A percentile compares a stretch with the other conserved stretches of the same genome.
Conservation (phyloP, 2,888 invertebrate genomes). For the Euphydryas editha region DNA sequence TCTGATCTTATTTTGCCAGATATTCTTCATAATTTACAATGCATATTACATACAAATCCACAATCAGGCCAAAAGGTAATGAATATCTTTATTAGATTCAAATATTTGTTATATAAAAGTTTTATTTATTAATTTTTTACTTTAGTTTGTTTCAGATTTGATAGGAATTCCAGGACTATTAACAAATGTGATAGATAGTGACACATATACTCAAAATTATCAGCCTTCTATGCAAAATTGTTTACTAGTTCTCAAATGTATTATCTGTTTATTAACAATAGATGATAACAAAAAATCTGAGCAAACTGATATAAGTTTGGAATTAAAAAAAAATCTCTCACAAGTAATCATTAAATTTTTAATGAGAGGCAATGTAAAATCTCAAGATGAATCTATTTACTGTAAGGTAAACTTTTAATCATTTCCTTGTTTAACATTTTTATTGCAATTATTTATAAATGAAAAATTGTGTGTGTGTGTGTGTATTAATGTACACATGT, state of each 20-base stretch:
- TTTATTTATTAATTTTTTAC: conserved; percentile 23
- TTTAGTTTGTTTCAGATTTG: conserved; percentile 67
- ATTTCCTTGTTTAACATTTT: conserved; percentile 32
- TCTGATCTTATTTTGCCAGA: conserved; percentile 71
- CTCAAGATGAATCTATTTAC: conserved; percentile 73
- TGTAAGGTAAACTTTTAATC: conserved; percentile 68
- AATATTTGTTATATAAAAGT: neutral
- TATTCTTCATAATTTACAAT: conserved; percentile 72
- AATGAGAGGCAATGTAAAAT: conserved; percentile 59
- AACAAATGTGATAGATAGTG: conserved; percentile 57
- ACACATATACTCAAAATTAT: conserved; percentile 48
- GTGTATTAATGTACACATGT: too few relatives aligned
- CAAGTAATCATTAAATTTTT: conserved; percentile 68
- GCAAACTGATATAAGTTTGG: conserved; percentile 45
- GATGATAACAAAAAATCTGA: conserved; percentile 56
- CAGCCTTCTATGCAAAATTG: conserved; percentile 63
- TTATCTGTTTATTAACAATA: conserved; percentile 54
- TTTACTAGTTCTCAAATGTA: conserved; percentile 66
- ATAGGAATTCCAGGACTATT: conserved; percentile 68
- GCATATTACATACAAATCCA: conserved; percentile 62
- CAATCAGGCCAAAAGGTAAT: conserved; percentile 60
- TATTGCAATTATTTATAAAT: neutral
- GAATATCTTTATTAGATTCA: neutral
- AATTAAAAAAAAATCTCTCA: conserved; percentile 64
- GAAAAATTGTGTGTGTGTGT: too few relatives aligned